Conservation (phyloP, 2,113 vertebrate species). For the Delphinus delphis region DNA sequence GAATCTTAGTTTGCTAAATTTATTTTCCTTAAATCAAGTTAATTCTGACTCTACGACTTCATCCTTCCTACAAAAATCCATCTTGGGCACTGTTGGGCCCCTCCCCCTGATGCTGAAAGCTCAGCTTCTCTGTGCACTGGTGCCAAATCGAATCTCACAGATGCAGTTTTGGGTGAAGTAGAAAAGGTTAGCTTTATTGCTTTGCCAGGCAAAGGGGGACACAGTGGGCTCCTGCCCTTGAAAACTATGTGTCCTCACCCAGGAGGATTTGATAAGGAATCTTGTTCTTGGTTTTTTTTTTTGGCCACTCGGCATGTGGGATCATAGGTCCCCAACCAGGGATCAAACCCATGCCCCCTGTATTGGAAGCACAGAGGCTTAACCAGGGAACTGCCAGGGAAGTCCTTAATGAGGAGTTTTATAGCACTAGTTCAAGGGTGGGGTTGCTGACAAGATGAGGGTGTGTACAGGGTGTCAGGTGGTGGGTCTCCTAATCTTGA, state of each 20-base stretch:
- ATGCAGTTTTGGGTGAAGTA: neutral
- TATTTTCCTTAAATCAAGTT: neutral
- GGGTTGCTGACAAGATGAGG: neutral
- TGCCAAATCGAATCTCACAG: neutral
- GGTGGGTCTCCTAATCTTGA: no score
- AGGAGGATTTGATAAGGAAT: neutral
- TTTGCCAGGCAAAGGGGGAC: neutral
- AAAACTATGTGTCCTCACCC: neutral
- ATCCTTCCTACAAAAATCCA: neutral
- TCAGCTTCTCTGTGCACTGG: neutral
- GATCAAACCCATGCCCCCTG: no score
- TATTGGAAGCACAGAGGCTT: no score
- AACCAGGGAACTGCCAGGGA: no score
- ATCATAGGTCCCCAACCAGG: no score
- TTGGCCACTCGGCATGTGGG: no score
- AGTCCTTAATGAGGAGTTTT: neutral
- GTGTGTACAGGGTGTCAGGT: no score
- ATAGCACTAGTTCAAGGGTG: neutral
- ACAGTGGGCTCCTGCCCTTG: fast-evolving
- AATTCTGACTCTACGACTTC: neutral
- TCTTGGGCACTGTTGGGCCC: neutral
- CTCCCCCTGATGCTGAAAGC: neutral
- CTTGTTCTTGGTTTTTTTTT: no score
- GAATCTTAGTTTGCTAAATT: neutral
- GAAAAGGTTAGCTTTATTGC: neutral